These are phyloP conservation scores for Dromiciops gliroides DNA, from an alignment of 2,113 vertebrate species.

Conservation along the genomic window DNA sequence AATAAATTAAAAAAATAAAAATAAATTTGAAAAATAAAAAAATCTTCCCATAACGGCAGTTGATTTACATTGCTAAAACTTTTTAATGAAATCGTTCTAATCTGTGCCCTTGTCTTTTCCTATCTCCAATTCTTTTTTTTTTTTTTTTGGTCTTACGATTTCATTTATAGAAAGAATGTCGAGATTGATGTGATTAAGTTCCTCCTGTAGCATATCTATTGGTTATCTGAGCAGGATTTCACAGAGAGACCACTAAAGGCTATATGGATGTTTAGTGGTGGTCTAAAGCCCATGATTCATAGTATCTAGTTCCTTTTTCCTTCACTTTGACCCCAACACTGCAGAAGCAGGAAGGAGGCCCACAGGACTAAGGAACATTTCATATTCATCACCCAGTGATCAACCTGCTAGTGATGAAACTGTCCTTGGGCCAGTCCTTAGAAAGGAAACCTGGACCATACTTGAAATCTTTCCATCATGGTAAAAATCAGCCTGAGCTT, in stretches of 20 bases:
- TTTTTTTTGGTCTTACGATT: not conserved
- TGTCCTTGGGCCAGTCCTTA: not conserved
- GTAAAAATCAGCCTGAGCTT: not conserved
- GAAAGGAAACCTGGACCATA: not conserved
- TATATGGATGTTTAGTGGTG: not conserved
- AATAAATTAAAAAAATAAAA: too few species aligned
- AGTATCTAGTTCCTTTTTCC: not conserved
- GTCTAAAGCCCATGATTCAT: not conserved
- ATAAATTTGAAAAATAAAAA: too few species aligned
- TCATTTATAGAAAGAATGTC: not conserved
- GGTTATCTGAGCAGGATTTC: not conserved
- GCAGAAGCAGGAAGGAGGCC: not conserved
- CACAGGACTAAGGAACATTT: not conserved
- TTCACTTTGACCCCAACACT: not conserved
- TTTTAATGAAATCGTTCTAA: not conserved
- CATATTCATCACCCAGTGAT: not conserved
- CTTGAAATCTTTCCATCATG: not conserved
- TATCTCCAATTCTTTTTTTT: not conserved
- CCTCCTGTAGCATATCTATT: not conserved
- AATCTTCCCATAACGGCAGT: not conserved
- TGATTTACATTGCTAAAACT: not conserved
- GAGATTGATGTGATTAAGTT: not conserved
- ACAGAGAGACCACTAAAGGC: not conserved
- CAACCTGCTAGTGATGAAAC: not conserved
- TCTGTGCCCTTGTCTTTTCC: not conserved